Conservation (phyloP, 2,888 invertebrate genomes). For the Cremastinae sp. region DNA sequence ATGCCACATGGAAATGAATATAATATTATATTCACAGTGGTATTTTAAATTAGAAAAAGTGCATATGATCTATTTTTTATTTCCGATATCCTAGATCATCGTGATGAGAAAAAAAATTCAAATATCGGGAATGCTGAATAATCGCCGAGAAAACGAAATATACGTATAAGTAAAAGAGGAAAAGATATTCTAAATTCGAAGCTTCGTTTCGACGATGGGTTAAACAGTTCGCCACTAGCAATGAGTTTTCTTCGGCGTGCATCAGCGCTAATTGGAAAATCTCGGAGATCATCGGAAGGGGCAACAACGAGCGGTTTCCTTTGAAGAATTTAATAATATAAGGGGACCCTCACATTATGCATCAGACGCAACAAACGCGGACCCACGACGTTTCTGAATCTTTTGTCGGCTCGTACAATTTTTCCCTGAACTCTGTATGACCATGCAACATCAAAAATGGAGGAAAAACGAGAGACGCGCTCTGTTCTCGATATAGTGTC, state of each 20-base stretch:
- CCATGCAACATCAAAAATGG: constrained; percentile 3
- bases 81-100: no score
- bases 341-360: constrained; percentile 44
- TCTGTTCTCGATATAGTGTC: no score
- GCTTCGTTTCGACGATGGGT: no score
- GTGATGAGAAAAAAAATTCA: constrained; percentile 20
- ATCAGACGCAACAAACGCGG: constrained; percentile 6
- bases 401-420: constrained; percentile 55
- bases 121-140: constrained; percentile 23
- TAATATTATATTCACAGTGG: no score
- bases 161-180: no score
- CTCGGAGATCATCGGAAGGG: constrained; percentile 54
- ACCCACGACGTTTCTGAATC: constrained; percentile 10
- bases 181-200: no score
- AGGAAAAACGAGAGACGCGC: constrained; percentile 4
- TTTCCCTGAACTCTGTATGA: neutral
- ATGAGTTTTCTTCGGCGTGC: constrained; percentile 3
- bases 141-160: constrained; percentile 11
- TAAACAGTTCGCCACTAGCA: constrained; percentile 40
- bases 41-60: no score
- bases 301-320: constrained; percentile 59
- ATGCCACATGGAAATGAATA: no score
- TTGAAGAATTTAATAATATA: constrained; percentile 61
- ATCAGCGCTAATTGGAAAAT: constrained; percentile 60
- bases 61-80: no score